Evolutionary conservation across 2,888 invertebrate species (phyloP), one percentile per base, ranked within the genome.

Genomic region (Rutpela maculata): DNA sequence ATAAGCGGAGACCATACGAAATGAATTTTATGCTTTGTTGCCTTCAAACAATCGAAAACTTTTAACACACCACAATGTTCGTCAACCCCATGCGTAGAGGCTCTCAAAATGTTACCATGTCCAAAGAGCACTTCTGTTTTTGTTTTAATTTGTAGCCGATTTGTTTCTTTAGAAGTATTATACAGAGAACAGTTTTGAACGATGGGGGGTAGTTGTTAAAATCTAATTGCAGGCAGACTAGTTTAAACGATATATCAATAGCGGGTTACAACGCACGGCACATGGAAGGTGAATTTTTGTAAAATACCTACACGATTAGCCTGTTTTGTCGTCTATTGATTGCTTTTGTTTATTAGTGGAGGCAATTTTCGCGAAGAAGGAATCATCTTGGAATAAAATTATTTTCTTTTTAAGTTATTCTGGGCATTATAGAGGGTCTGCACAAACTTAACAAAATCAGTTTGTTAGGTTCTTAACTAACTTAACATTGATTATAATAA

Each of bases 1-100:
- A 85, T 85, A 84, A 84, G 83, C 78, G 83, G 82, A 71, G 81
- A 82, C 81, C 83, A 82, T 86, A 83, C 82, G 78, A 76, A 76
- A 82, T 84, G 85, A 85, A 87, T 88, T 88, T 88, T 84, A 82
- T 86, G 87, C 87, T 87, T 88, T 88, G 88, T 88, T 88, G 82
- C 88, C 88, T 87, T 86, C 84, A 85, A 87, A 88, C 88, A 88
- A 88, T 84, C 84, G 78, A 69, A 82, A 78, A 83, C 83, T 82
- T 84, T 83, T 80, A 78, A 77, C 78, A 81, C 82, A 81, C 84
- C 85, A 86, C 85, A 86, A 86, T 84, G 70, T 66, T 66, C 69
- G 71, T 62, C 62, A 63, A 63, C 71, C 71, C 71, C 38, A 72
- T 63, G 63, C 55, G 55, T 31, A 10, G 63, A 72, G 31, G 31